Evolutionary conservation across 64 coral and sea anemone genomes (phyloP).

Genomic region (Porites australiensis): DNA sequence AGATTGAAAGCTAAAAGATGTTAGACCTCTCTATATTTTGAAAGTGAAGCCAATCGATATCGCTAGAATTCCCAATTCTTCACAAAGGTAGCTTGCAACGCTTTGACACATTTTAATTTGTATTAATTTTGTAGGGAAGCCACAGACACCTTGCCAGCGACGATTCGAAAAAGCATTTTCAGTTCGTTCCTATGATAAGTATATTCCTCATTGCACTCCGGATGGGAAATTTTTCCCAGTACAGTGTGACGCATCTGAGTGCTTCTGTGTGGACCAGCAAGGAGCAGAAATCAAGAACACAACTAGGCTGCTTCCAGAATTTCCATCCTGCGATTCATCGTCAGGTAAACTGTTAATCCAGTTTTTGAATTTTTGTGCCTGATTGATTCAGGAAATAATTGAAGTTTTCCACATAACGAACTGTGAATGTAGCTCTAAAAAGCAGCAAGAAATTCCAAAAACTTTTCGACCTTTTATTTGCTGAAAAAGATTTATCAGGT

Average conservation of each 20-base stretch:
- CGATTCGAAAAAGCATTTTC: constrained; percentile 13
- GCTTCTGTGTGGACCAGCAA: constrained; percentile 84
- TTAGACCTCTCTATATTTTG: no score
- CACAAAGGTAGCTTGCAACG: no score
- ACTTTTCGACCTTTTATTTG: no score
- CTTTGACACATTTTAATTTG: neutral
- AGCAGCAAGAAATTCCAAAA: no score
- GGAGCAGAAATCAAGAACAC: constrained; percentile 74
- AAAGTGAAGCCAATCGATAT: no score
- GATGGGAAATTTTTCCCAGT: constrained; percentile 84
- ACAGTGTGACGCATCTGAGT: constrained; percentile 76
- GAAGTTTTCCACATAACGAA: no score
- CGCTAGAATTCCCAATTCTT: no score
- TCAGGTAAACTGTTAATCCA: neutral
- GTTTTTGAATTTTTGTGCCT: neutral
- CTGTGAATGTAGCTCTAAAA: no score
- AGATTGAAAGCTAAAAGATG: no score
- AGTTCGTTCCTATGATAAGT: neutral
- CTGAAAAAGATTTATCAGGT: no score
- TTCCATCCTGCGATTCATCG: constrained; percentile 50
- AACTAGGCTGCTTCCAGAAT: constrained; percentile 56
- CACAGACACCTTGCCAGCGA: constrained; percentile 42
- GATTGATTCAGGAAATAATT: no score
- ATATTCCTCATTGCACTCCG: constrained; percentile 67
- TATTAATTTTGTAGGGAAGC: constrained; percentile 37